Base-by-base conservation (phyloP, 2,113 vertebrate species). In the Petroica traversi region DNA sequence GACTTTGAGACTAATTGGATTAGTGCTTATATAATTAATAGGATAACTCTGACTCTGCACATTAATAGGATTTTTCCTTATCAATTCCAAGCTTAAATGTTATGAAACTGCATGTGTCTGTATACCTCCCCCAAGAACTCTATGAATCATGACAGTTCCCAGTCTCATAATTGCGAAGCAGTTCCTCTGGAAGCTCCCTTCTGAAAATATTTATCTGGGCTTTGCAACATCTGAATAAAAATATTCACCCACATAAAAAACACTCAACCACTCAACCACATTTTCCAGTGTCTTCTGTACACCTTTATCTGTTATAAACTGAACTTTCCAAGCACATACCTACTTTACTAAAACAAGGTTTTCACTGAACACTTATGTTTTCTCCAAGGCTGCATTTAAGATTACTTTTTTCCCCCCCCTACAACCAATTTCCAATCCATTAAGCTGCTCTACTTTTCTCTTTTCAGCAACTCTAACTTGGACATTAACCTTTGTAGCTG, bases 21-120 rank as follows among this genome's bases (percentile, higher is more conserved):
- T 95, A 95, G 48, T 89, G 74, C 25, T 62, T 88, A 82, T 92
- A 86, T 82, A 96, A 96, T 92, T 94, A 95, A 94, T 73, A 87
- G 76, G 88, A 90, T 96, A 92, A 93, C 61, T 87, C 51, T 74
- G 55, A 83, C 63, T 88, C 61, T 68, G 34, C 29, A 89, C 88
- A 81, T 80, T 91, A 95, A 95, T 87, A 64, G 89, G 62, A 89
- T 94, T 95, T 92, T 91, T 92, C 52, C 83, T 94, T 92, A 97
- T 94, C 95, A 96, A 71, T 61, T 52, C 67, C 54, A 59, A 31
- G 75, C 57, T 94, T 86, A 92, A 83, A 61, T 4, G 6, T 73
- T 84, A 78, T 83, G 88, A 66, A 84, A 80, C 74, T 77, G 15
- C 19, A 43, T 69, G 23, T 45, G 54, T 31, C 41, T 49, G 26